Evolutionary conservation across 1,140 invertebrate genomes (phyloP), one percentile per base, ranked within the genome.

Genomic region (Zaprionus ghesquierei): DNA sequence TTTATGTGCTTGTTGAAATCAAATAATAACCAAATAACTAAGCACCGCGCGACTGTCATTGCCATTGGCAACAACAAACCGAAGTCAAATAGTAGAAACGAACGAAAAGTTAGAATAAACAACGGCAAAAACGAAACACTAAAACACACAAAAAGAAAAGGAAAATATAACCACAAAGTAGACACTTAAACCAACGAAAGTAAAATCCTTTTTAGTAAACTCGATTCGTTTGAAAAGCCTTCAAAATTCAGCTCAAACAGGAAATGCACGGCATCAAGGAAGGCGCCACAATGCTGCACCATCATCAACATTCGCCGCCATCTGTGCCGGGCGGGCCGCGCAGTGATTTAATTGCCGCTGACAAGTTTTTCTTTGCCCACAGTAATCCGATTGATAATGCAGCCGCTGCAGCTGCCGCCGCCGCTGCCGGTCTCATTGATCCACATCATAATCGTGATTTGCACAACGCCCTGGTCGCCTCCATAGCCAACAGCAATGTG

Each of bases 391-490:
- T 93, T 90, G 92, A 94, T 75, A 93, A 93, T 78, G 93, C 93
- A 74, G 93, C 93, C 69, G 90, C 90, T 15, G 89, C 89, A 20
- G 90, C 90, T 9, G 90, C 89, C 31, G 81, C 86, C 18, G 82
- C 84, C 35, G 80, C 80, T 5, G 89, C 89, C 29, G 93, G 92
- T 61, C 87, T 93, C 8, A 92, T 95, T 70, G 94, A 95, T 80
- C 81, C 81, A 29, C 81, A 85, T 31, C 93, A 94, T 85, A 94
- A 94, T 75, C 94, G 94, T 74, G 94, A 95, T 69, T 92, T 94
- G 68, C 94, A 95, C 91, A 94, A 93, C 77, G 92, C 93, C 22
- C 71, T 95, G 75, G 93, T 94, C 66, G 93, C 94, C 46, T 93
- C 93, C 71, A 94, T 93, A 51, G 93, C 92, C 71, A 89, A 90